Evolutionary conservation across 2,888 invertebrate genomes (phyloP), one percentile per base, ranked within the genome.

Genomic region (Platycheirus rosarum): DNA sequence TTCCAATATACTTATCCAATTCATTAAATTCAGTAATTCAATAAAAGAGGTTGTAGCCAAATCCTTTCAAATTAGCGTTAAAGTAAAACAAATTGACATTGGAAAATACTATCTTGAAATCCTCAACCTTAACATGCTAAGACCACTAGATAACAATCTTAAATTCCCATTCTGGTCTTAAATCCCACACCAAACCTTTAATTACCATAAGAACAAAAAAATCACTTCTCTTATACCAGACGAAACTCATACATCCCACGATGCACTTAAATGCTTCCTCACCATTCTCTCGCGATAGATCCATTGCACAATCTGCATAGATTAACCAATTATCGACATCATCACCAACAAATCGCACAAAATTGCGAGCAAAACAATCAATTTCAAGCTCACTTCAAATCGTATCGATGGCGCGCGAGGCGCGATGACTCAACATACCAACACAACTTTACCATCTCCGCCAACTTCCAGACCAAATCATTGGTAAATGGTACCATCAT

Each of bases 231-330:
- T 76, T 76, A 76, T 63, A 23, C 6, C 23, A n/a, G n/a, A n/a
- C n/a, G n/a, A n/a, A n/a, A n/a, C n/a, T n/a, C n/a, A 66, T 18
- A n/a, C 71, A 66, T 37, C 80, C 80, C 80, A 80, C 80, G 66
- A 46, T 49, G 51, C 11, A 53, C 18, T 48, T 23, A 57, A 69
- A 35, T 35, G 69, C 63, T 74, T 68, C 63, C 74, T 55, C 69
- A 37, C 46, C 7, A 44, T 20, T 65, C 42, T 68, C 42, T 68
- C 35, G 63, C 26, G 35, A 44, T 16, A 63, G 20, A 16, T 44
- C 57, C 8, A 69, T 75, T 75, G 65, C 70, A 26, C 46, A 70
- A 80, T 53, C 49, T 1, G 9, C 37, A 48, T 35, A 6, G 37
- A 44, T 42, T 51, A 48, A 9, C 57, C 60, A 76, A 80, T 76